Percentiles rank a stretch among this genome's conserved stretches.
Conservation (phyloP, 2,113 vertebrate species). For the Cathartes aura region DNA sequence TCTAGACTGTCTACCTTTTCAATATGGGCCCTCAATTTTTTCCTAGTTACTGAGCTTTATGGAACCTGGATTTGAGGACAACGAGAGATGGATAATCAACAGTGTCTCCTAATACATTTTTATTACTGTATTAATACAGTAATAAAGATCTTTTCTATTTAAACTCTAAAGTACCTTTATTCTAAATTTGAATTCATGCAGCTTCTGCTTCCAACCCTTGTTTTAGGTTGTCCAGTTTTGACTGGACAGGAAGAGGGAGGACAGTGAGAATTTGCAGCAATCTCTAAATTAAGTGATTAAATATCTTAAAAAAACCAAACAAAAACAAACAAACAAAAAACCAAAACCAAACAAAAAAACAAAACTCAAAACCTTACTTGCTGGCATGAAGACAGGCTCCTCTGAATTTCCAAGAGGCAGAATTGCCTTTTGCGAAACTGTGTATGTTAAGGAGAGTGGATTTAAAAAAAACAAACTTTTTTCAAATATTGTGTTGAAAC, state of each 20-base stretch:
- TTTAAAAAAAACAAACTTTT: neutral
- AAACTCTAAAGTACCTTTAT: neutral
- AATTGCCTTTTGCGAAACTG: neutral
- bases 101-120: neutral
- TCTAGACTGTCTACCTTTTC: neutral
- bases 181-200: neutral
- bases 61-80: neutral
- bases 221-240: neutral
- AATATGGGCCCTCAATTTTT: neutral
- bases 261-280: neutral
- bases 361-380: neutral
- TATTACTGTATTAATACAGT: neutral
- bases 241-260: neutral
- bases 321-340: neutral
- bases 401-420: neutral
- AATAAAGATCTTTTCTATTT: neutral
- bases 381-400: neutral
- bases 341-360: neutral
- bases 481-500: neutral
- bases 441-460: neutral
- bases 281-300: neutral
- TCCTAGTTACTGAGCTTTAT: neutral
- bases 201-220: neutral
- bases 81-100: neutral
- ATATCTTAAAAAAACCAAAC: neutral